Evolutionary conservation across 2,797 vertebrate species (phyloP).

Genomic region (Clarias platycephalus): DNA sequence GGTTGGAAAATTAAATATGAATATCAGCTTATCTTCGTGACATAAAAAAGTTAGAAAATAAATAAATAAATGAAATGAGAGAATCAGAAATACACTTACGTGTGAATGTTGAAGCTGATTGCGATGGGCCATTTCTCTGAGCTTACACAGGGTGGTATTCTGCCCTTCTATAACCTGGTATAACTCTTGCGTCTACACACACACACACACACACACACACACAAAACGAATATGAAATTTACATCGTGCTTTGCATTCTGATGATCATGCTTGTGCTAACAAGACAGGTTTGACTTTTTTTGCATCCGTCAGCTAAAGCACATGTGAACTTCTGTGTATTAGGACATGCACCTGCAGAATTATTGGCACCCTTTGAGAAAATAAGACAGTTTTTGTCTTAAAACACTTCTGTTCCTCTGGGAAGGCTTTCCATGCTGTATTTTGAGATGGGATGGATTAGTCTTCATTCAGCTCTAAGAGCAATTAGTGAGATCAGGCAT

Average conservation of each 20-base stretch:
- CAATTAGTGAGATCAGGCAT: neutral
- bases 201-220: slow-evolving; percentile 14
- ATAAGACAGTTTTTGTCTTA: neutral
- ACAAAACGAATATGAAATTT: neutral
- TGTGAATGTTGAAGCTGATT: slow-evolving; percentile 81
- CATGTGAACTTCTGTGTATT: neutral
- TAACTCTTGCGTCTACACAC: slow-evolving; percentile 82
- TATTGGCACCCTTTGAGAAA: neutral
- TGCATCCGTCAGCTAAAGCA: neutral
- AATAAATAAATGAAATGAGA: neutral
- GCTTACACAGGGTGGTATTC: slow-evolving; percentile 85
- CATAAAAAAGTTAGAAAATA: neutral
- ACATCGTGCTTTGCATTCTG: neutral
- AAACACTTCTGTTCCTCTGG: neutral
- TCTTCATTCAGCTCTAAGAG: neutral
- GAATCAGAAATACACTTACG: slow-evolving; percentile 63
- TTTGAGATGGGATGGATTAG: neutral
- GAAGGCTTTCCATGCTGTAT: neutral
- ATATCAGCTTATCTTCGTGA: neutral
- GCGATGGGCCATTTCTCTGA: slow-evolving; percentile 84
- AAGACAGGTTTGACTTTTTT: slow-evolving; percentile 2
- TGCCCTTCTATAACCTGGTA: slow-evolving; percentile 87
- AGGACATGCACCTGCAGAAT: neutral
- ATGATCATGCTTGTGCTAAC: slow-evolving; percentile 1
- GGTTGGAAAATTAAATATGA: neutral